Base-by-base conservation (phyloP, 2,888 invertebrate species). In the Formica aserva region DNA sequence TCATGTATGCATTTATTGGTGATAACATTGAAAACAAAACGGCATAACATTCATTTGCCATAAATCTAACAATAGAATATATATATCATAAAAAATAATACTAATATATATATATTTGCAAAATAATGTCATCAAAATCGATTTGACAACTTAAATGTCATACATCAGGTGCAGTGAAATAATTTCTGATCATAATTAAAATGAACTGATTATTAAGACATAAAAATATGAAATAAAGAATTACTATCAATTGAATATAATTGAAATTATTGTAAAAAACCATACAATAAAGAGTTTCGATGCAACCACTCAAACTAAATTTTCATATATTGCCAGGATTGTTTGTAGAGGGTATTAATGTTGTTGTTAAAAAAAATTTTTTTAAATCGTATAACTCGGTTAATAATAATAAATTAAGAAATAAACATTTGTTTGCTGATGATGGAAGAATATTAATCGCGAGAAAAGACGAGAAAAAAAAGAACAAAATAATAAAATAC, bases 251-350 rank as follows among this genome's bases (percentile, higher is more conserved):
- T 52, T 65, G 57, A 29, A 60, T 45, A 41, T 26, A n/a, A 60
- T 69, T 69, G 18, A 22, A 67, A 29, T n/a, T 29, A 41, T 77
- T 78, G 45, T 78, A 72, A 78, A 35, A 35, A 60, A 11, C 26
- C n/a, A 26, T 72, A 62, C 9, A 74, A 78, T 78, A 78, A 72
- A 72, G 41, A 78, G n/a, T 78, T 60, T 72, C 22, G 13, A 60
- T 78, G 26, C 38, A 71, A 71, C 57, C 3, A 78, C 5, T 60
- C 22, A 78, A 60, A 71, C 15, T 76, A 35, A 78, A 60, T 69
- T 77, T 77, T 77, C 41, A 11, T 57, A 71, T 32, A 57, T 60
- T 72, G 72, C 3, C 41, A 71, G 57, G 72, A 71, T 32, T 78
- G 57, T 78, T 78, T 71, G 41, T 60, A 78, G 15, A 41, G 13